A percentile compares a stretch with the other conserved stretches of the same genome.
phyloP scores from a whole-genome alignment of 1,140 invertebrate species.

The Luehdorfia chinensis region DNA sequence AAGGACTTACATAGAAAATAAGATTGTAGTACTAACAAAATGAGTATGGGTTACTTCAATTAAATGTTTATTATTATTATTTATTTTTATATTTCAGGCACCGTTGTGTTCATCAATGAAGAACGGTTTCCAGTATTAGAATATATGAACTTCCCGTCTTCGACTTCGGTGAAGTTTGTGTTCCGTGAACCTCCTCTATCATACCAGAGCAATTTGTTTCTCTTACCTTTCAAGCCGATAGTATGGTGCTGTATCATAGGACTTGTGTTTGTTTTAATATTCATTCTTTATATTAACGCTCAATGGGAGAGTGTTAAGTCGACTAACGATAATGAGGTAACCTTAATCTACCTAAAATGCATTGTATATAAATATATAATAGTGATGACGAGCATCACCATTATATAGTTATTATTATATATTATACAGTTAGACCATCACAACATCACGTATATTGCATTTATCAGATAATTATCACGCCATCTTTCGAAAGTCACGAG shows the following conservation, averaged over 20 bases:
- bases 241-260: slow-evolving; percentile 78
- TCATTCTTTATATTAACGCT: slow-evolving; percentile 59
- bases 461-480: too few species aligned
- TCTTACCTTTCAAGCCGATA: slow-evolving; percentile 76
- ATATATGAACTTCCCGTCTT: slow-evolving; percentile 77
- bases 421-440: too few species aligned
- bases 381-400: too few species aligned
- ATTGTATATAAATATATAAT: too few species aligned
- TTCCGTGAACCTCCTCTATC: slow-evolving; percentile 81
- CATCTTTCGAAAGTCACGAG: too few species aligned
- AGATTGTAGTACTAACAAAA: too few species aligned
- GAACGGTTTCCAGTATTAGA: slow-evolving; percentile 77
- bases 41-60: too few species aligned
- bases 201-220: slow-evolving; percentile 80
- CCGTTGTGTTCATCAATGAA: slow-evolving; percentile 75
- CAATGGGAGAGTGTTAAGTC: slow-evolving; percentile 48
- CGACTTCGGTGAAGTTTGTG: slow-evolving; percentile 77
- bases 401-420: too few species aligned
- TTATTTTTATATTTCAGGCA: slow-evolving; percentile 60
- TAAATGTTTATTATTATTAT: too few species aligned
- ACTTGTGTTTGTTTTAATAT: slow-evolving; percentile 67
- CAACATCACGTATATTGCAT: too few species aligned
- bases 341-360: too few species aligned
- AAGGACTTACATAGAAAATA: too few species aligned
- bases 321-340: slow-evolving; percentile 20